A percentile compares a stretch with the other conserved stretches of the same genome.
Evolutionary conservation across 2,888 invertebrate genomes (phyloP).

Genomic region (Orthonevra nobilis): DNA sequence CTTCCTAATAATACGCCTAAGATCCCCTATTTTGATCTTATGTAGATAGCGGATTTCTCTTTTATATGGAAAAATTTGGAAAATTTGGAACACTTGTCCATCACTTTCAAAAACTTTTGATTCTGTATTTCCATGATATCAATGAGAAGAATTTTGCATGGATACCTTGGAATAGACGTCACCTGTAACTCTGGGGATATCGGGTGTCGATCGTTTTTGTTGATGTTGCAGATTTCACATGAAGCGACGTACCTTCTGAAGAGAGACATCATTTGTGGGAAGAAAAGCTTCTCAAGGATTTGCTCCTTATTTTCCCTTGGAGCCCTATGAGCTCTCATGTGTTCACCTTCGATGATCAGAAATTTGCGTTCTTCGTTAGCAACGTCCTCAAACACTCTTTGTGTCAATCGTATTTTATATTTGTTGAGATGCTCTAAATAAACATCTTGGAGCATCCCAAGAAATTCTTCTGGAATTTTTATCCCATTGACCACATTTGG

Average conservation of each 20-base stretch:
- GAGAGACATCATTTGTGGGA: not conserved
- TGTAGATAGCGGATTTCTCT: not conserved
- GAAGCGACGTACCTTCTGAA: not conserved
- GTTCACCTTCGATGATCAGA: not conserved
- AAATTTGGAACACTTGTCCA: not conserved
- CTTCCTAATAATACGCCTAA: too few relatives aligned
- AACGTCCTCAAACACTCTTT: not conserved
- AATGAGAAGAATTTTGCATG: not conserved
- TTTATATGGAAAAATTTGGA: not conserved
- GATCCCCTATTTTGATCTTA: not conserved
- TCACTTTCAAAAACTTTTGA: not conserved
- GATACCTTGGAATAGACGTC: too few relatives aligned
- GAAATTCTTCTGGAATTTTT: conserved; percentile 8
- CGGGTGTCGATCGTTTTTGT: not conserved
- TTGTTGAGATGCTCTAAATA: not conserved
- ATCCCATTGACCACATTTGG: conserved; percentile 11
- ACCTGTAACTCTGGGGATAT: not conserved
- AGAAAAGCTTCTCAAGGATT: not conserved
- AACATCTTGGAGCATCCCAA: not conserved
- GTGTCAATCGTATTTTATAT: conserved; percentile 1
- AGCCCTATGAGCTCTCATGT: not conserved
- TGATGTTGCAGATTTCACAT: not conserved
- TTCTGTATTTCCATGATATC: conserved; percentile 5
- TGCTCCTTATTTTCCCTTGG: conserved; percentile 1
- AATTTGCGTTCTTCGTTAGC: not conserved